Evolutionary conservation across 2,888 invertebrate genomes (phyloP).

Genomic region (Patella caerulea): DNA sequence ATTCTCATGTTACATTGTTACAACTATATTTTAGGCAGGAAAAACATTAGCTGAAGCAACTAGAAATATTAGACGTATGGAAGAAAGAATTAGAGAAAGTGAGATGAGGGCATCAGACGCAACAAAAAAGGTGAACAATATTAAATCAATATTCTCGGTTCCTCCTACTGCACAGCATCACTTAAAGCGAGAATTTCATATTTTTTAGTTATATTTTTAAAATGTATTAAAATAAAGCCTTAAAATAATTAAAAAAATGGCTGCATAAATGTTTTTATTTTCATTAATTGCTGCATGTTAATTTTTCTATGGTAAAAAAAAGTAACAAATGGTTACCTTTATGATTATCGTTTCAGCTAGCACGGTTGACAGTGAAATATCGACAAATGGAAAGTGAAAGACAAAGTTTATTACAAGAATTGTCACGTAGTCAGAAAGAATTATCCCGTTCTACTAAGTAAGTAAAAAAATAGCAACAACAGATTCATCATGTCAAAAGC

Average conservation of each 20-base stretch:
- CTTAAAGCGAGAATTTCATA: too few relatives aligned
- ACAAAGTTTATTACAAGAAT: constrained; percentile 50
- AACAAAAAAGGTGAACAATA: constrained; percentile 51
- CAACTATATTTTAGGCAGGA: constrained; percentile 52
- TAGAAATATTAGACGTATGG: constrained; percentile 62
- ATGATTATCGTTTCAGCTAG: constrained; percentile 38
- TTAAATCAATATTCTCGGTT: too few relatives aligned
- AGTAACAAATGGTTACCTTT: neutral
- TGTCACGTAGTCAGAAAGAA: constrained; percentile 40
- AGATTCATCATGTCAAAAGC: neutral
- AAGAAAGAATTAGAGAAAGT: constrained; percentile 63
- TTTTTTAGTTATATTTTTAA: too few relatives aligned
- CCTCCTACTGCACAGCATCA: too few relatives aligned
- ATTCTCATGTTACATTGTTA: neutral
- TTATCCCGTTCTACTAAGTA: constrained; percentile 15
- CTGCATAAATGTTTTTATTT: neutral
- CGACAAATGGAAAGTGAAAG: constrained; percentile 55
- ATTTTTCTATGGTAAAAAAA: neutral
- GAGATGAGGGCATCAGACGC: constrained; percentile 60
- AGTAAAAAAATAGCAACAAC: neutral
- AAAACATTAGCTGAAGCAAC: constrained; percentile 65
- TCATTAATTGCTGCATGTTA: neutral
- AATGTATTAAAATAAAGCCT: too few relatives aligned
- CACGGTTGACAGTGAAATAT: constrained; percentile 48
- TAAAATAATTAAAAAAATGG: too few relatives aligned